A percentile compares a stretch with the other conserved stretches of the same genome.
phyloP scores from a whole-genome alignment of 2,888 invertebrate genomes.

The Psylliodes chrysocephalus region DNA sequence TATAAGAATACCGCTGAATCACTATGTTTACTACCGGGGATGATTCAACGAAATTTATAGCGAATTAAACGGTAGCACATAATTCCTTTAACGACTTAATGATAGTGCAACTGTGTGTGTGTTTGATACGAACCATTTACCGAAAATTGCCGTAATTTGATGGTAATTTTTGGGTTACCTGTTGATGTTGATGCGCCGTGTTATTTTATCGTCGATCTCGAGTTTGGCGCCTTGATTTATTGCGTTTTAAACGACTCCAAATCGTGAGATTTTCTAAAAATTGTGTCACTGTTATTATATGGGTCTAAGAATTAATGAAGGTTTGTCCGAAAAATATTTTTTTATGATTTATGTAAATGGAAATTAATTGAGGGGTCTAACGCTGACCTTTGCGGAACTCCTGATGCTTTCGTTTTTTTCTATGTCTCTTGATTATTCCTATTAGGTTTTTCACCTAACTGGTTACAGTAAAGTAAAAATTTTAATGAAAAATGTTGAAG shows the following conservation, averaged over 20 bases:
- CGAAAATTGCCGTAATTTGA: slow-evolving; percentile 50
- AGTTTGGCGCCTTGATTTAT: slow-evolving; percentile 49
- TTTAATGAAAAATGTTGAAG: too few relatives aligned
- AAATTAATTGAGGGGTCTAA: background rate
- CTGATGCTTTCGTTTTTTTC: too few relatives aligned
- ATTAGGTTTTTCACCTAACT: too few relatives aligned
- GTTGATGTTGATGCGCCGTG: slow-evolving; percentile 28
- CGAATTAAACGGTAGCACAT: slow-evolving; percentile 56
- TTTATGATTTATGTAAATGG: background rate
- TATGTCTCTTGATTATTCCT: too few relatives aligned
- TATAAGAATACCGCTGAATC: slow-evolving; percentile 39
- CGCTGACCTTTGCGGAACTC: background rate
- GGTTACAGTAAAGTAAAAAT: too few relatives aligned
- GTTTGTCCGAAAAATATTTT: background rate
- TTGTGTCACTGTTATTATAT: slow-evolving; percentile 41
- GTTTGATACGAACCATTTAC: slow-evolving; percentile 52
- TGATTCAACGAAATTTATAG: slow-evolving; percentile 47
- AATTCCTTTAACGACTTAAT: slow-evolving; percentile 56
- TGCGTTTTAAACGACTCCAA: slow-evolving; percentile 46
- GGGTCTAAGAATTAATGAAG: background rate
- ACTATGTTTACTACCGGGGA: slow-evolving; percentile 36
- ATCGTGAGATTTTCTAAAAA: slow-evolving; percentile 24
- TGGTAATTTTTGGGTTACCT: slow-evolving; percentile 44
- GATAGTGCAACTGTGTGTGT: slow-evolving; percentile 43
- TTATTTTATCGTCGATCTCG: slow-evolving; percentile 43